Evolutionary conservation across 2,888 invertebrate species (phyloP).

Genomic region (Odontomyia ornata): DNA sequence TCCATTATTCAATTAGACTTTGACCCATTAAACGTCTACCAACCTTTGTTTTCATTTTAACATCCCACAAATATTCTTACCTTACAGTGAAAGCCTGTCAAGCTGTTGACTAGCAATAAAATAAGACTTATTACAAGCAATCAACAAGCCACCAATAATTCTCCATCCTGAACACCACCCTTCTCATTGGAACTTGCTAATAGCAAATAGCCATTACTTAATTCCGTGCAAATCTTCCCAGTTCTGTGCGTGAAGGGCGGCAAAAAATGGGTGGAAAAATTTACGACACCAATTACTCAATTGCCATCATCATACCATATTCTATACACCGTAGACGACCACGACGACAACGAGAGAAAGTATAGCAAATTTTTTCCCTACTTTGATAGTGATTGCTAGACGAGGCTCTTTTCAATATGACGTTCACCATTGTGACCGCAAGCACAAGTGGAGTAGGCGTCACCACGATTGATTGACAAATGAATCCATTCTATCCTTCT

Average conservation of each 20-base stretch:
- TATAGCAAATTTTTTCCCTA: background rate
- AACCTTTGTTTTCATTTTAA: too few species aligned
- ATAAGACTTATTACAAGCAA: background rate
- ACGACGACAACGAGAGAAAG: too few species aligned
- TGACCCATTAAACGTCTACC: too few species aligned
- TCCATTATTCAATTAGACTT: background rate
- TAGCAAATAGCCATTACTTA: background rate
- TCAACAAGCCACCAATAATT: background rate
- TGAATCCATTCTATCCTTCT: slow-evolving; percentile 20
- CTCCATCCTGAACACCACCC: background rate
- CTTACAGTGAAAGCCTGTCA: background rate
- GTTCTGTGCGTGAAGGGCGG: background rate
- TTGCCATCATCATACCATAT: background rate
- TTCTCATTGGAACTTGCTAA: background rate
- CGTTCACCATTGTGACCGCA: background rate
- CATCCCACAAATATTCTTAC: too few species aligned
- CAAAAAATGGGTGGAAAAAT: background rate
- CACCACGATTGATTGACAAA: slow-evolving; percentile 25
- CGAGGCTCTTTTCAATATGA: background rate
- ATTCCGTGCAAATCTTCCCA: background rate
- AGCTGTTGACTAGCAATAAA: slow-evolving; percentile 13
- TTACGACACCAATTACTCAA: slow-evolving; percentile 36
- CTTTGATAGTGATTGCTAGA: background rate
- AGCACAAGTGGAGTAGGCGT: background rate
- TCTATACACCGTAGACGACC: too few species aligned